phyloP scores from a whole-genome alignment of 2,797 vertebrate species.

The Morus bassanus region DNA sequence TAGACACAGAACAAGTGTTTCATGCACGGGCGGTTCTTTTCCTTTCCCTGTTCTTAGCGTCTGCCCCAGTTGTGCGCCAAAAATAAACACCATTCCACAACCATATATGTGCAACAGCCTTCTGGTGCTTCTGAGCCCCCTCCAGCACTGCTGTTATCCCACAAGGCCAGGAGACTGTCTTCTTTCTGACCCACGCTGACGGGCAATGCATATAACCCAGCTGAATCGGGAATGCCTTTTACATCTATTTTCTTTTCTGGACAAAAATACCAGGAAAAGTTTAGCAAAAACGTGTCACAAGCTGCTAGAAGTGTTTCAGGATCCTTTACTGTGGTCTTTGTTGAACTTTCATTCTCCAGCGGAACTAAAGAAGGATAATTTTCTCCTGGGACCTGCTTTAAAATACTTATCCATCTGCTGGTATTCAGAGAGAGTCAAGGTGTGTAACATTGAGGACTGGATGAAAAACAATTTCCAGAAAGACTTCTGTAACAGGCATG shows the following conservation, averaged over 20 bases:
- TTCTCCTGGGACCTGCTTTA: slow-evolving; percentile 85
- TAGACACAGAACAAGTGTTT: not conserved
- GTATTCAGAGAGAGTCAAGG: slow-evolving; percentile 90
- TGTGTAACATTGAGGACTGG: slow-evolving; percentile 96
- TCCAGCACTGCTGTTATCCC: slow-evolving; percentile 42
- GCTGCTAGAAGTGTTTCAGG: slow-evolving; percentile 83
- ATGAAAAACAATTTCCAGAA: slow-evolving; percentile 89
- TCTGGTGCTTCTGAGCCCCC: slow-evolving; percentile 57
- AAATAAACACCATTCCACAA: slow-evolving; percentile 86
- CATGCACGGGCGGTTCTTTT: not conserved
- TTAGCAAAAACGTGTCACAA: slow-evolving; percentile 83
- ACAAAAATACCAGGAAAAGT: slow-evolving; percentile 86
- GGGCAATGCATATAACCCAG: slow-evolving; percentile 84
- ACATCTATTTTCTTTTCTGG: slow-evolving; percentile 92
- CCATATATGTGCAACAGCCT: slow-evolving; percentile 91
- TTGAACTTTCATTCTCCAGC: slow-evolving; percentile 84
- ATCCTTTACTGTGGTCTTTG: slow-evolving; percentile 86
- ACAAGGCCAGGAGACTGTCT: slow-evolving; percentile 1
- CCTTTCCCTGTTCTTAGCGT: slow-evolving; percentile 70
- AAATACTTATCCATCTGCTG: slow-evolving; percentile 87
- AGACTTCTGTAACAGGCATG: slow-evolving; percentile 88
- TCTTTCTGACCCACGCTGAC: not conserved
- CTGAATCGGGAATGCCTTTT: slow-evolving; percentile 91
- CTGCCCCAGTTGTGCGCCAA: slow-evolving; percentile 82
- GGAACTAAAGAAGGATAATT: slow-evolving; percentile 87